Percentiles rank a stretch among this genome's conserved stretches.
phyloP scores from a whole-genome alignment of 2,113 vertebrate species.

The Nymphicus hollandicus region DNA sequence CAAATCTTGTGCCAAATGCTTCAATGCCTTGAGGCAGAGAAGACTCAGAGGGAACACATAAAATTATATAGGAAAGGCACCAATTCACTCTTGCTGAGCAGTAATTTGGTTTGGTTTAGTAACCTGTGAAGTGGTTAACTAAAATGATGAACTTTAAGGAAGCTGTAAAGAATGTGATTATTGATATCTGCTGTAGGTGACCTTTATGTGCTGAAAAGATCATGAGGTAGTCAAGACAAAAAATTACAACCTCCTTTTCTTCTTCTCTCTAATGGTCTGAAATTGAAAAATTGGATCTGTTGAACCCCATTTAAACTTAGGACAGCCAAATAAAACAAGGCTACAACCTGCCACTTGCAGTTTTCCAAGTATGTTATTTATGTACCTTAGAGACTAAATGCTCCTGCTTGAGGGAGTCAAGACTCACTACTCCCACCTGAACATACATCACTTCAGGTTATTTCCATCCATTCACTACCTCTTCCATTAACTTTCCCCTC shows the following conservation, averaged over 20 bases:
- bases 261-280: conserved; percentile 44
- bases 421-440: neutral
- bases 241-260: conserved; percentile 56
- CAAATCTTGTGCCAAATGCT: conserved; percentile 30
- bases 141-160: conserved; percentile 64
- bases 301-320: conserved; percentile 48
- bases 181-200: conserved; percentile 42
- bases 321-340: conserved; percentile 43
- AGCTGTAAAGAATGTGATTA: conserved; percentile 59
- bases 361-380: conserved; percentile 50
- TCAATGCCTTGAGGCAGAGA: neutral
- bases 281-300: conserved; percentile 46
- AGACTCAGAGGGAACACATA: conserved; percentile 33
- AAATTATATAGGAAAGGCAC: conserved; percentile 65
- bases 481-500: neutral
- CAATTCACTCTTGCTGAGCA: conserved; percentile 60
- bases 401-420: neutral
- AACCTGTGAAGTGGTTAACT: conserved; percentile 59
- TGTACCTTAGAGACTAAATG: conserved; percentile 30
- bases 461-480: conserved; percentile 5
- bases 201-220: conserved; percentile 66
- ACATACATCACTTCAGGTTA: neutral
- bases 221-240: conserved; percentile 47
- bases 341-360: conserved; percentile 30
- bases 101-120: conserved; percentile 63